phyloP scores from a whole-genome alignment of 1,140 invertebrate species.

The Anastatus disparis region DNA sequence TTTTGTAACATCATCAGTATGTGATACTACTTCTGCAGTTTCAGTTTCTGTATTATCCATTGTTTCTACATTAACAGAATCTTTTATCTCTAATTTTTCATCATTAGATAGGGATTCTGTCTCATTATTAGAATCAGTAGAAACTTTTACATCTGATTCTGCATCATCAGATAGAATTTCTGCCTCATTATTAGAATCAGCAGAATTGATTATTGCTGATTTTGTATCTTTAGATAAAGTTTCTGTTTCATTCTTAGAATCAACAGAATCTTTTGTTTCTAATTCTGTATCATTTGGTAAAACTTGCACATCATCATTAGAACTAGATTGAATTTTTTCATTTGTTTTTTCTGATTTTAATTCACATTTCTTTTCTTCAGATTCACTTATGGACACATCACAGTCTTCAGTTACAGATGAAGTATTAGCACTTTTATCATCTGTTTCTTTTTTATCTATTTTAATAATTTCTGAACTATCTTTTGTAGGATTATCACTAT shows the following conservation, averaged over 20 bases:
- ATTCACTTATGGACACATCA: slow-evolving; percentile 4
- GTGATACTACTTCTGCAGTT: neutral
- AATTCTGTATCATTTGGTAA: too few relatives aligned
- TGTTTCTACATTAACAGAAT: neutral
- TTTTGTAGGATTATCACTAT: neutral
- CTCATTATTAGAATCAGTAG: neutral
- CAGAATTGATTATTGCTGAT: too few relatives aligned
- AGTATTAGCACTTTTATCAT: neutral
- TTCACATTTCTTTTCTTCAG: slow-evolving; percentile 10
- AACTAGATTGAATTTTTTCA: neutral
- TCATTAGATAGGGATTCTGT: neutral
- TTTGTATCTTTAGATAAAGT: too few relatives aligned
- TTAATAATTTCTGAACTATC: neutral
- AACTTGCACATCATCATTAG: too few relatives aligned
- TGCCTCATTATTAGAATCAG: too few relatives aligned
- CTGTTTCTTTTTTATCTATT: neutral
- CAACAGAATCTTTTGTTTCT: too few relatives aligned
- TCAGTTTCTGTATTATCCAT: slow-evolving; percentile 8
- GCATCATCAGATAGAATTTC: neutral
- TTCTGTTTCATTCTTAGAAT: too few relatives aligned
- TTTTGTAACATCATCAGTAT: neutral
- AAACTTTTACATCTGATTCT: neutral
- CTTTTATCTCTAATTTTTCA: neutral
- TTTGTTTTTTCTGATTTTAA: neutral
- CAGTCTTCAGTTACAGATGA: slow-evolving; percentile 15